phyloP scores from a whole-genome alignment of 2,888 invertebrate species.

The Netelia melanura region DNA sequence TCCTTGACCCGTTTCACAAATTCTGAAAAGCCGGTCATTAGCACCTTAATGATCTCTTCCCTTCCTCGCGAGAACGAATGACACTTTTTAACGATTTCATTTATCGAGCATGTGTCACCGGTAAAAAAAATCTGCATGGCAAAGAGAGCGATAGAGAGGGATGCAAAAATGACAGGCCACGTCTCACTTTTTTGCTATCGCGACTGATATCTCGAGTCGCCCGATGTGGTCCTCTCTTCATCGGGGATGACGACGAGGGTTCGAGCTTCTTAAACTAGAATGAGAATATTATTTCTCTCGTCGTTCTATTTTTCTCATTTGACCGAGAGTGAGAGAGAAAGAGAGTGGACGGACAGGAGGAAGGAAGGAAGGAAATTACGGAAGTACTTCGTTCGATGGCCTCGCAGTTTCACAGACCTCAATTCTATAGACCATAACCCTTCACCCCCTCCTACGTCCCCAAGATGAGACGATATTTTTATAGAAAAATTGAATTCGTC shows the following conservation, averaged over 20 bases:
- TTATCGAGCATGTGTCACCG: slow-evolving; percentile 34
- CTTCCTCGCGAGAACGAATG: background rate
- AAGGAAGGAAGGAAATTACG: slow-evolving; percentile 53
- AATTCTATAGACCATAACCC: background rate
- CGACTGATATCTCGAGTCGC: slow-evolving; percentile 5
- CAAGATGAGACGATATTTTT: background rate
- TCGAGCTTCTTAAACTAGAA: background rate
- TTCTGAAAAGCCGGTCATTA: slow-evolving; percentile 58
- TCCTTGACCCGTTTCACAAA: slow-evolving; percentile 40
- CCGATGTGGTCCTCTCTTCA: background rate
- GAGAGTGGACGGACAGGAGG: slow-evolving; percentile 9
- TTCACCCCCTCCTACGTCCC: background rate
- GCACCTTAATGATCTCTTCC: slow-evolving; percentile 47
- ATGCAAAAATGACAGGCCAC: slow-evolving; percentile 6
- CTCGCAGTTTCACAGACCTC: background rate
- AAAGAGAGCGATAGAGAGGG: slow-evolving; percentile 15
- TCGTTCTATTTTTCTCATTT: slow-evolving; percentile 28
- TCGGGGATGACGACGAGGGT: background rate
- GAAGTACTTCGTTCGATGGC: slow-evolving; percentile 56
- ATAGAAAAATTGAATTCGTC: slow-evolving; percentile 42
- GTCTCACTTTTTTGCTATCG: background rate
- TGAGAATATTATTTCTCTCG: slow-evolving; percentile 22
- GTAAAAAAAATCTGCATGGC: slow-evolving; percentile 6
- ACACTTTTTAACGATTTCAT: slow-evolving; percentile 42
- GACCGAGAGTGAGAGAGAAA: background rate